phyloP scores from a whole-genome alignment of 2,797 vertebrate species.

The Epinephelus malabaricus region DNA sequence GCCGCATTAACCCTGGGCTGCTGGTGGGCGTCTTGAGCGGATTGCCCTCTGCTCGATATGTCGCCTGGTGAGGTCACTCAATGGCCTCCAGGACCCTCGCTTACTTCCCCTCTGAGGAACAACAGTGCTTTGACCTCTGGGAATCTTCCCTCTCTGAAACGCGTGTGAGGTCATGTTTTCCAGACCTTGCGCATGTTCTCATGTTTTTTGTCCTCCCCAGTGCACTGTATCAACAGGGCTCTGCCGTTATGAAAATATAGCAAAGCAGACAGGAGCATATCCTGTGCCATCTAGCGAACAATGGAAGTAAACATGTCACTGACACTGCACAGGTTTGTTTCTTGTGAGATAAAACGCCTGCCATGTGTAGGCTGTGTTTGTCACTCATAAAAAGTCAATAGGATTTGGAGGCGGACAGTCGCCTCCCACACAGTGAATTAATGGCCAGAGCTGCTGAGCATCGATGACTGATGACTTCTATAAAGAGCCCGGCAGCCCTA shows the following conservation, averaged over 20 bases:
- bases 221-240: slow-evolving; percentile 72
- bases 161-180: slow-evolving; percentile 83
- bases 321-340: slow-evolving; percentile 65
- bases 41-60: slow-evolving; percentile 72
- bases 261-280: slow-evolving; percentile 55
- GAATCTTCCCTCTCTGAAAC: slow-evolving; percentile 71
- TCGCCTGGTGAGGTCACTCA: slow-evolving; percentile 77
- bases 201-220: slow-evolving; percentile 65
- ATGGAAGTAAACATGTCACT: slow-evolving; percentile 64
- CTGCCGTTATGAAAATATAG: slow-evolving; percentile 79
- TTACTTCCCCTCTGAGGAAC: slow-evolving; percentile 75
- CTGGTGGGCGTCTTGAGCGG: slow-evolving; percentile 71
- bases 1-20: slow-evolving; percentile 16
- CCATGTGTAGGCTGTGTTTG: slow-evolving; percentile 54
- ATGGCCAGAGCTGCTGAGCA: slow-evolving; percentile 65
- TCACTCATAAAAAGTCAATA: slow-evolving; percentile 74
- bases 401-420: slow-evolving; percentile 65
- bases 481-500: slow-evolving; percentile 57
- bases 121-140: slow-evolving; percentile 81
- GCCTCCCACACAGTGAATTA: slow-evolving; percentile 73
- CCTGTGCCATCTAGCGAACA: slow-evolving; percentile 68
- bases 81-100: slow-evolving; percentile 72
- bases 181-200: slow-evolving; percentile 64
- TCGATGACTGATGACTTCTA: slow-evolving; percentile 78
- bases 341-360: slow-evolving; percentile 61